Conservation (phyloP, 1,140 invertebrate species). For the Chelonus insularis region DNA sequence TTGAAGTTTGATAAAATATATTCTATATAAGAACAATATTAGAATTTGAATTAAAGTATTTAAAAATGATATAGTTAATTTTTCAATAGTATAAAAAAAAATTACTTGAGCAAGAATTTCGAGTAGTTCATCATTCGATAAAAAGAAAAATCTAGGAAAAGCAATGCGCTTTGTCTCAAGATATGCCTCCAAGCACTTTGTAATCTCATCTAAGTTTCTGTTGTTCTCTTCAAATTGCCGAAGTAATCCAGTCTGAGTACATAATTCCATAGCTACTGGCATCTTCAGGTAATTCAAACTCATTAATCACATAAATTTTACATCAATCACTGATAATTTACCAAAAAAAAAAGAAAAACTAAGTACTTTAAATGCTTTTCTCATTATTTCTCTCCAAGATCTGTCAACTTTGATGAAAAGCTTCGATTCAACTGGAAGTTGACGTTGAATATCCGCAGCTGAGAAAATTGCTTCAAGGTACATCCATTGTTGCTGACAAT, state of each 20-base stretch:
- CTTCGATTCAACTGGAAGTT: conserved; percentile 81
- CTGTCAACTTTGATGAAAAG: conserved; percentile 84
- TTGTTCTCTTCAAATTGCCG: conserved; percentile 77
- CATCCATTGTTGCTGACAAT: conserved; percentile 82
- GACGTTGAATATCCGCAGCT: conserved; percentile 86
- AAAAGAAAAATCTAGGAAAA: conserved; percentile 96
- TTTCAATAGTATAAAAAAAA: conserved; percentile 22
- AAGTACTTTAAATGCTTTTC: conserved; percentile 68
- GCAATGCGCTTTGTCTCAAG: conserved; percentile 94
- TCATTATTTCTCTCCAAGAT: conserved; percentile 84
- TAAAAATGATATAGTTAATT: no score
- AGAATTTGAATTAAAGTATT: no score
- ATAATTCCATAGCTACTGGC: conserved; percentile 71
- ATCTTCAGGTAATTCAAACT: conserved; percentile 53
- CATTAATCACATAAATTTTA: not conserved
- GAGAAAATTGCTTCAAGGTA: conserved; percentile 87
- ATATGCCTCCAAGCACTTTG: conserved; percentile 83
- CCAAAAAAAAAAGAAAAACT: conserved; percentile 8
- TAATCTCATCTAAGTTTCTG: conserved; percentile 75
- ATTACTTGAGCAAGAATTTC: conserved; percentile 93
- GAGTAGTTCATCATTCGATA: conserved; percentile 95
- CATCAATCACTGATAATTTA: no score
- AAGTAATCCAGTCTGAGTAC: conserved; percentile 68
- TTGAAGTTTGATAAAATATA: not conserved
- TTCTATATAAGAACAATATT: no score